Base-by-base conservation (phyloP, 2,113 vertebrate species). In the Alexandromys fortis region DNA sequence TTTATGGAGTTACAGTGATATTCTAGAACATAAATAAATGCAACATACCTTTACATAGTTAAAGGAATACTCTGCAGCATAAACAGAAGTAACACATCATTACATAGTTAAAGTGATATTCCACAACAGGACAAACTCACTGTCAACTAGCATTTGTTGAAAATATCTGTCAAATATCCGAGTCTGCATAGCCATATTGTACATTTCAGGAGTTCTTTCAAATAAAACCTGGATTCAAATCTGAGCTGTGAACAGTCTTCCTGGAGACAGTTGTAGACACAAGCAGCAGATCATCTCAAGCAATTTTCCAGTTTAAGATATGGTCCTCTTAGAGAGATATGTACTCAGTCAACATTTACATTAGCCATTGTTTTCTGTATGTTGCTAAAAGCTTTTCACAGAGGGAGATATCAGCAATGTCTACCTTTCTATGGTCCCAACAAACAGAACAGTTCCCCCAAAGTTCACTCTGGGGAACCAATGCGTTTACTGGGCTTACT, bases 141-240 rank as follows among this genome's bases (percentile, higher is more conserved):
- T 89, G 35, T 88, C 21, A 61, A 30, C 38, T 9, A 7, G 35
- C 76, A 83, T 92, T 70, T 63, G 38, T 76, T 47, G 28, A 92
- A 94, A 96, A 73, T 28, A n/a, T 28, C 49, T 81, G 1, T 72
- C 33, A 96, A 73, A 94, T 63, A 91, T 26, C 14, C 22, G 26
- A 92, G 55, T n/a, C 65, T 42, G 33, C 45, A 93, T 77, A 86
- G 76, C 8, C 10, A 14, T 7, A 92, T 38, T 42, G 83, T 75
- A 93, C 72, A 52, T 87, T 28, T 65, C 58, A 70, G 17, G 79
- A 10, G 1, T 63, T 94, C n/a, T 87, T 93, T 79, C 47, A 81
- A 68, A 30, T 42, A 63, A 92, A 91, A 96, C n/a, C 42, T 77
- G 19, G 5, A 14, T 79, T 90, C 49, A 87, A 89, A 0, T 7